Conservation (phyloP, 64 coral and sea anemone species). For the Cladopsammia gracilis region DNA sequence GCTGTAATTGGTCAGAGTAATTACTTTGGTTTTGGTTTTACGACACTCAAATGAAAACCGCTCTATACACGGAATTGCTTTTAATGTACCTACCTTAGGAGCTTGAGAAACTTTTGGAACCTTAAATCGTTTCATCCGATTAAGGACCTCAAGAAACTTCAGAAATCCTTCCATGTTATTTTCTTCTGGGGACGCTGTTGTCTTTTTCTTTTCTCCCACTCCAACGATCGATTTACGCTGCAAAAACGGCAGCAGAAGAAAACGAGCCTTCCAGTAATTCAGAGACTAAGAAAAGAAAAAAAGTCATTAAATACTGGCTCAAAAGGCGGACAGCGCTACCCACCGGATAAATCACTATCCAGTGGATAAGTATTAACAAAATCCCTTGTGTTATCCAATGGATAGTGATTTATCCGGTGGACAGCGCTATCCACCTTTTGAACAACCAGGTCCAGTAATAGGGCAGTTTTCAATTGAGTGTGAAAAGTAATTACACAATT, state of each 20-base stretch:
- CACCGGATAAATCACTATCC: too few relatives aligned
- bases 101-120: conserved; percentile 51
- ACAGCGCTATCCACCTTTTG: too few relatives aligned
- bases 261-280: conserved; percentile 90
- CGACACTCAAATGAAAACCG: too few relatives aligned
- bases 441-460: too few relatives aligned
- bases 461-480: too few relatives aligned
- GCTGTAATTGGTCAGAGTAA: too few relatives aligned
- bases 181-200: conserved; percentile 18
- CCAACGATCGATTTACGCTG: conserved; percentile 2
- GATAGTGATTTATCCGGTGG: too few relatives aligned
- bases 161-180: conserved; percentile 79
- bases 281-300: conserved; percentile 67
- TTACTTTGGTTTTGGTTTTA: too few relatives aligned
- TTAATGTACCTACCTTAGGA: conserved; percentile 56
- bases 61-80: not conserved
- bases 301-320: not conserved
- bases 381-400: too few relatives aligned
- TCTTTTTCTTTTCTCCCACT: conserved; percentile 47
- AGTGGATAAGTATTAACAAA: too few relatives aligned
- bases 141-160: conserved; percentile 87
- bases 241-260: conserved; percentile 79
- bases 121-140: conserved; percentile 83
- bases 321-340: too few relatives aligned
- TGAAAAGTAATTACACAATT: too few relatives aligned